phyloP scores from a whole-genome alignment of 1,140 invertebrate species.

The Gonioctena quinquepunctata region DNA sequence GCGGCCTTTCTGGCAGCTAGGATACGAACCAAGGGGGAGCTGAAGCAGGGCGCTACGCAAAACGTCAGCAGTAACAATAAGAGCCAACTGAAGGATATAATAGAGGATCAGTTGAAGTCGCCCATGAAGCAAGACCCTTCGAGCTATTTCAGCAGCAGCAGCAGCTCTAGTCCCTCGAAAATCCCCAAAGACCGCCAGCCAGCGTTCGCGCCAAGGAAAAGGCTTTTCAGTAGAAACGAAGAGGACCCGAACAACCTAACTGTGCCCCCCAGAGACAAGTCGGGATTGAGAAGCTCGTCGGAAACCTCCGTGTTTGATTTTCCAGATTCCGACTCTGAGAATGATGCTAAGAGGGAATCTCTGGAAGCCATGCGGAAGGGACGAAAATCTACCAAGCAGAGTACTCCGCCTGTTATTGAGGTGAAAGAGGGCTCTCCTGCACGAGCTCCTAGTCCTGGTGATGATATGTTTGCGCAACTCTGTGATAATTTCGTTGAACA shows the following conservation, averaged over 20 bases:
- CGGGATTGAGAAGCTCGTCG: conserved; percentile 63
- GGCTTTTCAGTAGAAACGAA: conserved; percentile 59
- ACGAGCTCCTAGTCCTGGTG: conserved; percentile 54
- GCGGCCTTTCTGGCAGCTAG: conserved; percentile 66
- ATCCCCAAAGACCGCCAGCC: conserved; percentile 56
- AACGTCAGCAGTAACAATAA: conserved; percentile 46
- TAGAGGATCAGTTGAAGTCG: conserved; percentile 35
- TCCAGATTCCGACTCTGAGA: conserved; percentile 63
- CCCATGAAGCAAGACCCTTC: conserved; percentile 15
- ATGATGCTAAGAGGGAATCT: conserved; percentile 63
- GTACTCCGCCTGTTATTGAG: conserved; percentile 18
- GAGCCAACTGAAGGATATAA: conserved; percentile 29
- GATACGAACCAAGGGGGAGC: conserved; percentile 80
- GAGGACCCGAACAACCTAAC: conserved; percentile 52
- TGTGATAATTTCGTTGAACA: conserved; percentile 76
- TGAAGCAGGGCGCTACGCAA: conserved; percentile 69
- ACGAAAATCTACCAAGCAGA: conserved; percentile 57
- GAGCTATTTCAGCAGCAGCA: neutral
- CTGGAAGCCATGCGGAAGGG: conserved; percentile 62
- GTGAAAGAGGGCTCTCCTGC: conserved; percentile 15
- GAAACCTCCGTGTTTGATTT: conserved; percentile 70
- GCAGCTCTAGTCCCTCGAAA: conserved; percentile 57
- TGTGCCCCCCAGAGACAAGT: conserved; percentile 55
- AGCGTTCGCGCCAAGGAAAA: conserved; percentile 53
- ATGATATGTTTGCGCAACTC: conserved; percentile 58